Base-by-base conservation (phyloP, 2,113 vertebrate species). In the Orcinus orca region DNA sequence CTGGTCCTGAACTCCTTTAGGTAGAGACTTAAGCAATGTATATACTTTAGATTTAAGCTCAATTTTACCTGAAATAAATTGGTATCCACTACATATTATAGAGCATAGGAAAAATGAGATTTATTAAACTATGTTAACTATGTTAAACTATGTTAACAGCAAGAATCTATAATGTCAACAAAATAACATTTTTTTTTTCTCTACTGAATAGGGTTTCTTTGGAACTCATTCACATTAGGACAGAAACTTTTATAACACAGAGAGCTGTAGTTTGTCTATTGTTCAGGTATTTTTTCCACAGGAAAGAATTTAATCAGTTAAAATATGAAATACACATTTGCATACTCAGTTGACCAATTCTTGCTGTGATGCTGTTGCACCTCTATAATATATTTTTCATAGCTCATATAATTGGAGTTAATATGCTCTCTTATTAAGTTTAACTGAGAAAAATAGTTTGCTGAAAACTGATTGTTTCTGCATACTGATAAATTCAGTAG, bases 401-500 rank as follows among this genome's bases (percentile, higher is more conserved):
- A 80, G 80, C 82, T 86, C 21, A 1, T 18, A 12, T 95, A 94
- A 96, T 93, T 95, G 91, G 60, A 95, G 93, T 93, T 97, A 96
- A 96, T 93, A 26, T 84, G 92, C 71, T 89, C 70, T 87, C 74
- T 81, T 95, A 96, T 88, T 88, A 86, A 81, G 92, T 96, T 98
- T 95, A 96, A 95, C 93, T 92, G 91, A 97, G 93, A 90, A 95
- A 96, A 97, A 96, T 38, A 96, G 96, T 90, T 96, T 92, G 53
- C 84, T 93, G 82, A 84, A 95, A 96, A 98, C 89, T 63, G 83
- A 95, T 96, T 95, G 93, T 87, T 97, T 94, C 87, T 81, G 80
- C 47, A 67, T 84, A 80, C 63, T 97, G 95, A 80, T 76, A 97
- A 89, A 90, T 93, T 96, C 92, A 92, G 83, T 68, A 87, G 58